Percentiles rank a stretch among this genome's conserved stretches.
Evolutionary conservation across 2,797 vertebrate genomes (phyloP).

Genomic region (Gambusia yucatana): DNA sequence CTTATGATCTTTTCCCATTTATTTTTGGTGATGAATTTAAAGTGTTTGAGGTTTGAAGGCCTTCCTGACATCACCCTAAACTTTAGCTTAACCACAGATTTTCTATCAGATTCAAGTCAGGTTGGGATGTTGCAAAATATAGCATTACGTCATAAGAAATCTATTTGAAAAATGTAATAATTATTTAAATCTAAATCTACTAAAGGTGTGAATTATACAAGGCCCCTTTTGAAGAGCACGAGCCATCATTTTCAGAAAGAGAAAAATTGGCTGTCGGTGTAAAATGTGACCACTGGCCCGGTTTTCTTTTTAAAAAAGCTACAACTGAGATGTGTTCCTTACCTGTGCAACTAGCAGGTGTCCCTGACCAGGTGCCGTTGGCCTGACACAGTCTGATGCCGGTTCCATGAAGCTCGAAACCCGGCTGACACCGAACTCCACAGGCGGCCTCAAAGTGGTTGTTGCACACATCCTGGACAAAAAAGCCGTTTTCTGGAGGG

Average conservation of each 20-base stretch:
- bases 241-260: not conserved
- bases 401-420: constrained; percentile 91
- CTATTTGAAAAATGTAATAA: not conserved
- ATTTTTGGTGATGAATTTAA: not conserved
- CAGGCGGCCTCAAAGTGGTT: constrained; percentile 95
- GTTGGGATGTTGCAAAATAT: not conserved
- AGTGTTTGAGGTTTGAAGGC: not conserved
- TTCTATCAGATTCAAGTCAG: not conserved
- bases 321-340: constrained; percentile 41
- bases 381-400: constrained; percentile 92
- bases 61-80: not conserved
- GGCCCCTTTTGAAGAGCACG: not conserved
- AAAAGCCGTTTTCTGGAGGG: constrained; percentile 92
- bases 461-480: constrained; percentile 93
- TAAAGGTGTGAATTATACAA: not conserved
- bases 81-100: not conserved
- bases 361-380: constrained; percentile 90
- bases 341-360: constrained; percentile 90
- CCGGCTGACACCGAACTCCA: constrained; percentile 89
- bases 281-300: not conserved
- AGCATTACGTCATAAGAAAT: not conserved
- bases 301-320: not conserved
- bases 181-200: not conserved
- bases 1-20: not conserved
- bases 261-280: not conserved